phyloP scores from a whole-genome alignment of 2,888 invertebrate species.

The Eupeodes latifasciatus region DNA sequence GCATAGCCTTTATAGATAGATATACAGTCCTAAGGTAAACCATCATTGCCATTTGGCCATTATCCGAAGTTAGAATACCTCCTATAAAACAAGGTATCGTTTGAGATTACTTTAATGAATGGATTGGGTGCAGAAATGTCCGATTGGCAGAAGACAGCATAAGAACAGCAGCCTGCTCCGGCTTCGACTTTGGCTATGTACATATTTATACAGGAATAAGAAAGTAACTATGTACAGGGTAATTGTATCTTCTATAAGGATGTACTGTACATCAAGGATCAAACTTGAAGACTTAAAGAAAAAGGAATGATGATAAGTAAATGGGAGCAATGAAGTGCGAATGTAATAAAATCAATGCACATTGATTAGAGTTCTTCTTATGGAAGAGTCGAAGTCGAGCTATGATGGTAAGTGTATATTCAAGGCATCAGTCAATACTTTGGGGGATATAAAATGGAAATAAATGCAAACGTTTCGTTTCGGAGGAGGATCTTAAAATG shows the following conservation, averaged over 20 bases:
- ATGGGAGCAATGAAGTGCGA: conserved; percentile 50
- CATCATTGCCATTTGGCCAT: conserved; percentile 65
- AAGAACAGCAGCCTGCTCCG: background rate
- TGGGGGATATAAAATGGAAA: conserved; percentile 19
- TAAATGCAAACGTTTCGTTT: conserved; percentile 32
- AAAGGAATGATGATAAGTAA: conserved; percentile 18
- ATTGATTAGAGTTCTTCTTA: conserved; percentile 41
- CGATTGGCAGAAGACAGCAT: conserved; percentile 52
- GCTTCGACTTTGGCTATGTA: background rate
- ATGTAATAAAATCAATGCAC: conserved; percentile 52
- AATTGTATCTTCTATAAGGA: background rate
- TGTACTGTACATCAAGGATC: background rate
- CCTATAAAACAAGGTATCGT: conserved; percentile 70
- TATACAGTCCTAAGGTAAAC: conserved; percentile 57
- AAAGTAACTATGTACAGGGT: background rate
- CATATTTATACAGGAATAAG: background rate
- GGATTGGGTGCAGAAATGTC: conserved; percentile 63
- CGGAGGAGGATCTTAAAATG: conserved; percentile 6
- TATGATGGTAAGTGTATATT: background rate
- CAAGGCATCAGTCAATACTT: conserved; percentile 33
- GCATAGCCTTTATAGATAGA: background rate
- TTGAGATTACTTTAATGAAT: conserved; percentile 74
- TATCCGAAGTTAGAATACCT: conserved; percentile 60
- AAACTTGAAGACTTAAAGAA: conserved; percentile 10
- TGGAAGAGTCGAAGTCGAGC: background rate